phyloP scores from a whole-genome alignment of 2,113 vertebrate species.

The Nothobranchius kuhntae region DNA sequence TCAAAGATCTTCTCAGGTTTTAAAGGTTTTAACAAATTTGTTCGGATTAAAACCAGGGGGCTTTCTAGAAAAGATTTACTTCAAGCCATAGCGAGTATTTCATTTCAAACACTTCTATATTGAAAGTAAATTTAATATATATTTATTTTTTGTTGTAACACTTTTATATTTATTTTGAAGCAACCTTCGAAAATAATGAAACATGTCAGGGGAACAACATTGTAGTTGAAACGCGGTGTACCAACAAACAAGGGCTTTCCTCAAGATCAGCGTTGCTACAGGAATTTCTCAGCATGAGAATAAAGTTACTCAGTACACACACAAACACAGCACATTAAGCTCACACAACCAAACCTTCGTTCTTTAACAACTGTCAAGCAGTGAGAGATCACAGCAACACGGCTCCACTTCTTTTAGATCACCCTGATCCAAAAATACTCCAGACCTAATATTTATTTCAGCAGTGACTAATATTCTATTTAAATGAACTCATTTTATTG shows the following conservation, averaged over 20 bases:
- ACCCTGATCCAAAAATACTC: neutral
- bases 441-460: neutral
- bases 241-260: neutral
- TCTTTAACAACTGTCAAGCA: neutral
- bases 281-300: neutral
- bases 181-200: neutral
- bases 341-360: neutral
- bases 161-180: neutral
- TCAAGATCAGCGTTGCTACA: neutral
- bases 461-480: neutral
- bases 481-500: conserved; percentile 6
- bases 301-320: neutral
- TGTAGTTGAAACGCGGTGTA: neutral
- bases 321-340: no score
- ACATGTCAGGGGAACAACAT: neutral
- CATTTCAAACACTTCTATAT: neutral
- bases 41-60: neutral
- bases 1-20: neutral
- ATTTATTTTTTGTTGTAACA: neutral
- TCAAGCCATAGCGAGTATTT: neutral
- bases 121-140: neutral
- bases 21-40: neutral
- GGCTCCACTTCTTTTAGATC: no score
- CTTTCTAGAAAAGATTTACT: neutral
- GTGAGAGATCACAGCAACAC: neutral